These are phyloP conservation scores for Drosophila virilis DNA, from an alignment of 1,140 invertebrate species.

Conservation along the genomic window DNA sequence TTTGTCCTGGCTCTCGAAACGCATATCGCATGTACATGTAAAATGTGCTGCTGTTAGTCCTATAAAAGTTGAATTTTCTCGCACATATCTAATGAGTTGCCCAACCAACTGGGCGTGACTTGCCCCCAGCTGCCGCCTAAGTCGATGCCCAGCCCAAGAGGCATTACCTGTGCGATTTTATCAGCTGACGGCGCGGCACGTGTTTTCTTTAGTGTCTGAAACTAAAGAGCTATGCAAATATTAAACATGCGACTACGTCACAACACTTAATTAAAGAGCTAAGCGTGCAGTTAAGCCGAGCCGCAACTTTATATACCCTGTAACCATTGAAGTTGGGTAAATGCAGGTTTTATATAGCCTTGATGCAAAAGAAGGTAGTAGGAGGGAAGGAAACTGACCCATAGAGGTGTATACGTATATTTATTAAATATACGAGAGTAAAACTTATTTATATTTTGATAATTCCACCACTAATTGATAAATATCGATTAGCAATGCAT, in stretches of 20 bases:
- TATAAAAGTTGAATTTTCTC: conserved; percentile 3
- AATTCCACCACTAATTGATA: too few species aligned
- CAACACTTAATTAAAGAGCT: conserved; percentile 28
- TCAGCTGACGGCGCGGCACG: conserved; percentile 21
- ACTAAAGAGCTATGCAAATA: conserved; percentile 37
- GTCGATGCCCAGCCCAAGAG: not conserved
- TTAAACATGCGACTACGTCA: conserved; percentile 21
- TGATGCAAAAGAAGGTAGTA: too few species aligned
- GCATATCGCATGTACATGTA: not conserved
- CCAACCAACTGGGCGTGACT: conserved; percentile 13
- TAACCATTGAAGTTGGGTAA: not conserved
- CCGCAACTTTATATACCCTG: not conserved
- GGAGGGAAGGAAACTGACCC: too few species aligned
- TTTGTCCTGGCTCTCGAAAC: not conserved
- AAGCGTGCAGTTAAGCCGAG: not conserved
- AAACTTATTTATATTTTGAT: too few species aligned
- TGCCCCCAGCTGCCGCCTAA: not conserved
- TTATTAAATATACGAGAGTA: too few species aligned
- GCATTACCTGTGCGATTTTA: conserved; percentile 20
- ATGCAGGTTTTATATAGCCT: too few species aligned
- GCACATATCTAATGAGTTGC: conserved; percentile 25
- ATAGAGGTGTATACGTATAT: too few species aligned
- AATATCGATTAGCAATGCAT: too few species aligned
- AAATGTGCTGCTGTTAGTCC: conserved; percentile 4
- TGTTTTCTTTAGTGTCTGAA: conserved; percentile 1